A percentile compares a stretch with the other conserved stretches of the same genome.
phyloP scores from a whole-genome alignment of 2,113 vertebrate species.

The Charadrius vociferus region DNA sequence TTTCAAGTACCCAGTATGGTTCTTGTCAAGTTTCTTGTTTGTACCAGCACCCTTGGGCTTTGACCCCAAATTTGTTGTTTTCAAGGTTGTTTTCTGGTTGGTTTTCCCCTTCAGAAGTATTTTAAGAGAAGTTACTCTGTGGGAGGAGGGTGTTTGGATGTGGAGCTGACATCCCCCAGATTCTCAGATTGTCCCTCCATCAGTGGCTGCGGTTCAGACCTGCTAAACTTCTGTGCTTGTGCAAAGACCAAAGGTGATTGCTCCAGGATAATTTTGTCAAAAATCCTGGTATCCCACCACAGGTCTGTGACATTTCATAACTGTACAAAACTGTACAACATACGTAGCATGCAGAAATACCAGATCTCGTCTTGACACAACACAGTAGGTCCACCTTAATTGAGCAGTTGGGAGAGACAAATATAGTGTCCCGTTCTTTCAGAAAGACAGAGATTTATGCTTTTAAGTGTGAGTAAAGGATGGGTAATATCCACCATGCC shows the following conservation, averaged over 20 bases:
- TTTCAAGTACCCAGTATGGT: neutral
- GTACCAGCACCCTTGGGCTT: neutral
- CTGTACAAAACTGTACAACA: neutral
- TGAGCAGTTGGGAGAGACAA: neutral
- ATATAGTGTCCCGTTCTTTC: neutral
- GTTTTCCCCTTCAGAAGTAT: neutral
- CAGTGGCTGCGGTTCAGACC: neutral
- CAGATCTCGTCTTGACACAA: neutral
- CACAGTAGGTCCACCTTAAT: neutral
- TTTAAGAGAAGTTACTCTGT: neutral
- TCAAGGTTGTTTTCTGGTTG: neutral
- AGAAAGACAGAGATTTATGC: conserved; percentile 16
- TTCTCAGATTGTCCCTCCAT: neutral
- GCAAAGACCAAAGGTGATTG: neutral
- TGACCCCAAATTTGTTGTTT: neutral
- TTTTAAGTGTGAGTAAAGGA: neutral
- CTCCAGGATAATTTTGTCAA: conserved; percentile 1
- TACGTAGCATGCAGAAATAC: neutral
- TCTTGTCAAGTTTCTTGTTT: neutral
- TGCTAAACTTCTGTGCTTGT: neutral
- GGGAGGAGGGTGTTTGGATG: neutral
- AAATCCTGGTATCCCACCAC: neutral
- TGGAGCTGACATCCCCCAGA: neutral
- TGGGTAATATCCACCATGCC: neutral
- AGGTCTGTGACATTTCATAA: neutral